Evolutionary conservation across 2,797 vertebrate genomes (phyloP).

Genomic region (Enteromius unitaeniatus): DNA sequence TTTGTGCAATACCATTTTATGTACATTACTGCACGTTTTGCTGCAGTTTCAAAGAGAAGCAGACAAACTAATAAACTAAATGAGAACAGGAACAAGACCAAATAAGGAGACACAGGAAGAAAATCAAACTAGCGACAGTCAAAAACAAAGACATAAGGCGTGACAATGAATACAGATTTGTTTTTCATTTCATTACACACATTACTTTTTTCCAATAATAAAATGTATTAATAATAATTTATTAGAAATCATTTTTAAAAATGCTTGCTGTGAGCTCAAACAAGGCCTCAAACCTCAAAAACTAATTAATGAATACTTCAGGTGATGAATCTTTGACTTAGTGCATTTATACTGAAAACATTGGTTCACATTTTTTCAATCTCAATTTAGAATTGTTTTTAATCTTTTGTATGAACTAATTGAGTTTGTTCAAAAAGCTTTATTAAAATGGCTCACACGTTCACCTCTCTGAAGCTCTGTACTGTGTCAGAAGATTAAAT

Average conservation of each 20-base stretch:
- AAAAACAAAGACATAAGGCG: no score
- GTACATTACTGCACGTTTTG: no score
- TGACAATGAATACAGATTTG: background rate
- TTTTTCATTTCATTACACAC: background rate
- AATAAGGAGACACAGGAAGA: no score
- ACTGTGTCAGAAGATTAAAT: slow-evolving; percentile 35
- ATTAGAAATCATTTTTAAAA: background rate
- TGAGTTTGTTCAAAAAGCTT: slow-evolving; percentile 39
- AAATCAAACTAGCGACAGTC: no score
- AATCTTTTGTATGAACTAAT: slow-evolving; percentile 21
- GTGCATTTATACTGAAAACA: background rate
- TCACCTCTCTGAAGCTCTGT: slow-evolving; percentile 38
- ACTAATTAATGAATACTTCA: background rate
- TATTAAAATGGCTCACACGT: slow-evolving; percentile 21
- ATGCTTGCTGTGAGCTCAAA: background rate
- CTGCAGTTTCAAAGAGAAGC: no score
- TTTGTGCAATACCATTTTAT: no score
- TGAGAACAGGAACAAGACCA: no score
- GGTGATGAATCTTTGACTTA: slow-evolving; percentile 12
- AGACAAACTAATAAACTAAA: no score
- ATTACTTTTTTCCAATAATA: background rate
- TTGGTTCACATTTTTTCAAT: slow-evolving; percentile 10
- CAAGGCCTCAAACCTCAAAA: background rate
- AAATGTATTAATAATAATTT: background rate
- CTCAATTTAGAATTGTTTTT: slow-evolving; percentile 35